These are phyloP conservation scores for Amphipoea oculea DNA, from an alignment of 2,888 invertebrate species.

Conservation along the genomic window DNA sequence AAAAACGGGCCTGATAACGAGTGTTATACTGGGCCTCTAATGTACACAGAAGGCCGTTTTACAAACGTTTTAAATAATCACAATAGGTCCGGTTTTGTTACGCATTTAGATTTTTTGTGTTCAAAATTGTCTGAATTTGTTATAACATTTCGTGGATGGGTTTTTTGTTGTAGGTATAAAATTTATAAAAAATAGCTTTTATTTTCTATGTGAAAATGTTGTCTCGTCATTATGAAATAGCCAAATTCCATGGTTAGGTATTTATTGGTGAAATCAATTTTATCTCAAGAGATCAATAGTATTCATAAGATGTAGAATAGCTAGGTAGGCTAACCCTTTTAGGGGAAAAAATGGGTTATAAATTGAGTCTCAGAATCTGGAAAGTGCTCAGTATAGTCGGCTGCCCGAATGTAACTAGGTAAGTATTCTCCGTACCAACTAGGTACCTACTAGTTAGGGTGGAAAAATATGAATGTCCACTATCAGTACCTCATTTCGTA, in stretches of 20 bases:
- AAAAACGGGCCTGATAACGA: constrained; percentile 76
- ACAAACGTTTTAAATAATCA: constrained; percentile 66
- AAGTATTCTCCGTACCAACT: not conserved
- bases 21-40: constrained; percentile 73
- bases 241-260: not conserved
- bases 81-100: constrained; percentile 57
- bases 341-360: too few species aligned
- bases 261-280: not conserved
- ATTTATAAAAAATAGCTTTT: not conserved
- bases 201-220: not conserved
- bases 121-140: constrained; percentile 32
- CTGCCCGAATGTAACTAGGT: not conserved
- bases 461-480: not conserved
- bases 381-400: not conserved
- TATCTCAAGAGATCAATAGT: not conserved
- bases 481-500: not conserved
- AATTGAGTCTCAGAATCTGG: not conserved
- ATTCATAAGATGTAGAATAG: not conserved
- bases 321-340: too few species aligned
- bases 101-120: constrained; percentile 33
- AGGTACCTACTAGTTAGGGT: not conserved
- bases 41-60: constrained; percentile 64
- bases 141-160: not conserved
- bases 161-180: not conserved
- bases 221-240: not conserved